A percentile compares a stretch with the other conserved stretches of the same genome.
phyloP scores from a whole-genome alignment of 2,113 vertebrate genomes.

The Hyla sarda region DNA sequence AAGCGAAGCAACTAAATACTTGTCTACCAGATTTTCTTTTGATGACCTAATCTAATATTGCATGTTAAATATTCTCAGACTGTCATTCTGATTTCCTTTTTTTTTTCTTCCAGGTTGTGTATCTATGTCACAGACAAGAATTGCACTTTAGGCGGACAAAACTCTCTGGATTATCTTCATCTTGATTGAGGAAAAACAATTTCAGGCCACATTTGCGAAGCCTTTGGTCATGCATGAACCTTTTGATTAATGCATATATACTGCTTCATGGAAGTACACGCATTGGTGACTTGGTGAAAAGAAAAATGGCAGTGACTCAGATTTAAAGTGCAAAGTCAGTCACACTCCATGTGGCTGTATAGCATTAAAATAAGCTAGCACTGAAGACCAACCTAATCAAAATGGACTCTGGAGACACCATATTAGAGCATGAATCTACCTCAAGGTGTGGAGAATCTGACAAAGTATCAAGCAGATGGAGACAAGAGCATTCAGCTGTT shows the following conservation, averaged over 20 bases:
- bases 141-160: slow-evolving; percentile 68
- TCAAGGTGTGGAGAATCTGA: slow-evolving; percentile 89
- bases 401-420: slow-evolving; percentile 91
- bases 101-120: slow-evolving; percentile 44
- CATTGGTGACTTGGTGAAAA: slow-evolving; percentile 67
- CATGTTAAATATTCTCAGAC: neutral
- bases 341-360: slow-evolving; percentile 80
- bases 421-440: slow-evolving; percentile 87
- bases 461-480: slow-evolving; percentile 87
- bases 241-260: slow-evolving; percentile 72
- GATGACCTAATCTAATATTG: neutral
- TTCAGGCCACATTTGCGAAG: slow-evolving; percentile 69
- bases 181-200: slow-evolving; percentile 62
- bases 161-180: slow-evolving; percentile 55
- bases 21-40: neutral
- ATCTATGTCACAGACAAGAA: slow-evolving; percentile 64
- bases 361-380: slow-evolving; percentile 76
- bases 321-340: slow-evolving; percentile 78
- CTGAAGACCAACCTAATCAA: slow-evolving; percentile 78
- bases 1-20: neutral
- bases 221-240: slow-evolving; percentile 52
- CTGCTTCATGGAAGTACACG: slow-evolving; percentile 69
- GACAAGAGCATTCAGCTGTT: slow-evolving; percentile 85
- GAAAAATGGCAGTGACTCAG: slow-evolving; percentile 73
- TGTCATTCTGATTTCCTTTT: neutral